These are phyloP conservation scores for Crossaster papposus DNA, from an alignment of 53 echinoderm and acorn worm genomes.

Conservation along the genomic window DNA sequence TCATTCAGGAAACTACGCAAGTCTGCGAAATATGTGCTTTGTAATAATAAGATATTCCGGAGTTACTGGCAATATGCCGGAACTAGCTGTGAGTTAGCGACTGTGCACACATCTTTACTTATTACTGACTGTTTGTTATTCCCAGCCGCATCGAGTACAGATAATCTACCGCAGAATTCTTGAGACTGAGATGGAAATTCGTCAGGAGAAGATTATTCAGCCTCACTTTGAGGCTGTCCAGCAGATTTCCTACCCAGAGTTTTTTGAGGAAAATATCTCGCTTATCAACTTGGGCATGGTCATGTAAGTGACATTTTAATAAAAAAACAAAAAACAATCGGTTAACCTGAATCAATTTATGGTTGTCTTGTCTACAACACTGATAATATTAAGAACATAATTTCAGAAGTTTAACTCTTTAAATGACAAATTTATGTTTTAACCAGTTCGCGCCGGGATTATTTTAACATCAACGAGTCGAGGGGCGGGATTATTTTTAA, in stretches of 20 bases:
- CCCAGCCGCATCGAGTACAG: constrained; percentile 71
- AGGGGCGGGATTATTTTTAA: too few species aligned
- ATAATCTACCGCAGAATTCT: constrained; percentile 69
- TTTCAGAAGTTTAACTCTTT: too few species aligned
- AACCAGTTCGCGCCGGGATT: too few species aligned
- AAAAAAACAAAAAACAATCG: too few species aligned
- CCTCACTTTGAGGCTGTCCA: constrained; percentile 83
- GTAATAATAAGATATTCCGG: neutral
- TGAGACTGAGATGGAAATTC: constrained; percentile 61
- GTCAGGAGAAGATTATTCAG: constrained; percentile 70
- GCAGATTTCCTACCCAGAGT: constrained; percentile 66
- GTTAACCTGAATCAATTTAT: too few species aligned
- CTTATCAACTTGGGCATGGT: constrained; percentile 73
- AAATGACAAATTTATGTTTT: too few species aligned
- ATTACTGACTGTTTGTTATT: neutral
- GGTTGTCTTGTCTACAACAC: too few species aligned
- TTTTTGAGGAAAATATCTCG: constrained; percentile 69
- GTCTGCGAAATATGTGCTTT: neutral
- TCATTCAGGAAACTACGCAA: neutral
- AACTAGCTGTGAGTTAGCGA: too few species aligned
- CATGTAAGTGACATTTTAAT: constrained; percentile 65
- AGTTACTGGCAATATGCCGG: too few species aligned
- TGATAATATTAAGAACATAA: too few species aligned
- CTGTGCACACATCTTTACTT: neutral
- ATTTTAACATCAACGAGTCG: too few species aligned